Evolutionary conservation across 2,888 invertebrate genomes (phyloP), one percentile per base, ranked within the genome.

Genomic region (Byasa hedistus): DNA sequence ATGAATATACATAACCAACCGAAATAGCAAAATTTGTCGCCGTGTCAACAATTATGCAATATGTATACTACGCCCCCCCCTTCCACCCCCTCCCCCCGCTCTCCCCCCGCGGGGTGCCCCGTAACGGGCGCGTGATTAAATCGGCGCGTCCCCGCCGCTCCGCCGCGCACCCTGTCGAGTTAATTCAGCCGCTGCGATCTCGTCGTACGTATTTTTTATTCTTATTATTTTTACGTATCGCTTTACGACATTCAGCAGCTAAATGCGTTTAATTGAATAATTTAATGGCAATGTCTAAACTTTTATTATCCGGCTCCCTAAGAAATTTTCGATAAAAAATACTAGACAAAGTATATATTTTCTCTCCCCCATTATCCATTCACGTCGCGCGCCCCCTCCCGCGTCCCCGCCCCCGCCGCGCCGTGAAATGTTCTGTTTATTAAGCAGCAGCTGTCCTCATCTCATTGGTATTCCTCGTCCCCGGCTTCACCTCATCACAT

Each of bases 121-220:
- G 82, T 84, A 86, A 86, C 85, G 79, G 82, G 77, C 79, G 76
- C 79, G 79, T 81, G 86, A 87, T 89, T 86, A 84, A 87, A 87
- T 84, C 82, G 83, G 81, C 82, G 79, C 83, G 84, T 85, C 82
- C 81, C 80, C 79, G 78, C 79, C 80, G 79, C 85, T 79, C 81
- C 79, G 76, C 75, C 79, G 76, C 79, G 76, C 85, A 78, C 83
- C 84, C 82, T 79, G 83, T 87, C 76, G 79, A 82, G 80, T 83
- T 84, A 82, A 84, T 83, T 82, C 82, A 78, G 76, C 73, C 72
- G 76, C 77, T 71, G 73, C 73, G 72, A 58, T 74, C 73, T 73
- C 75, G 76, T 72, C 72, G 72, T 68, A 69, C 68, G n/a, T n/a
- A n/a, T 68, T 65, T 57, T 64, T 64, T 61, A 67, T 70, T 68